phyloP scores from a whole-genome alignment of 1,140 invertebrate genomes.

The Parasteatoda tepidariorum region DNA sequence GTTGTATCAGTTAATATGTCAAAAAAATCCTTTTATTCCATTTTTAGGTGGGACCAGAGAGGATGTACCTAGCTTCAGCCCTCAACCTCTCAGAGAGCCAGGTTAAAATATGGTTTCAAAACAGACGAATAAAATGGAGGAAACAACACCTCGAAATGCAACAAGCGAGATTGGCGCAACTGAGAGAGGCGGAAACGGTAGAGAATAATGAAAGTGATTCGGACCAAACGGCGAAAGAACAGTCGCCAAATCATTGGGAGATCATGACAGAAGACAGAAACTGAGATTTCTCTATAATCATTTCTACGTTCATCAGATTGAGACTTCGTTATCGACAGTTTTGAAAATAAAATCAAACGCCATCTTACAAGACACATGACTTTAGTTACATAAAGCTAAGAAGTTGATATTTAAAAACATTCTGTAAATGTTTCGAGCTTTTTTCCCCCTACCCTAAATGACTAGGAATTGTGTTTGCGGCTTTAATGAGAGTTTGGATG shows the following conservation, averaged over 20 bases:
- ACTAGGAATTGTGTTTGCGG: too few relatives aligned
- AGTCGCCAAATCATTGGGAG: neutral
- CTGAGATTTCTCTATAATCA: neutral
- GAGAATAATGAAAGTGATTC: constrained; percentile 19
- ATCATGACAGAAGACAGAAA: neutral
- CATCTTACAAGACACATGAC: too few relatives aligned
- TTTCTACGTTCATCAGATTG: too few relatives aligned
- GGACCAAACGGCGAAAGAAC: neutral
- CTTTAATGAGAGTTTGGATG: too few relatives aligned
- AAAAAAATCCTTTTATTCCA: too few relatives aligned
- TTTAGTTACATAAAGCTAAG: too few relatives aligned
- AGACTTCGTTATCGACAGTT: too few relatives aligned
- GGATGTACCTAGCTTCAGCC: constrained; percentile 87
- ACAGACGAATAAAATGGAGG: constrained; percentile 94
- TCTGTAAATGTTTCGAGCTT: too few relatives aligned
- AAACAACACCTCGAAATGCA: constrained; percentile 93
- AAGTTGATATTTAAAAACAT: too few relatives aligned
- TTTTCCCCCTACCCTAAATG: too few relatives aligned
- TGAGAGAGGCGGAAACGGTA: constrained; percentile 75
- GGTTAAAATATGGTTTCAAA: constrained; percentile 97
- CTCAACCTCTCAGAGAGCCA: constrained; percentile 91
- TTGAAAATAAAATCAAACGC: too few relatives aligned
- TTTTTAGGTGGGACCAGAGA: constrained; percentile 78
- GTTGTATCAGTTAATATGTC: too few relatives aligned
- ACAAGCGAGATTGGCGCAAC: constrained; percentile 82